Percentiles rank a stretch among this genome's conserved stretches.
phyloP scores from a whole-genome alignment of 2,113 vertebrate species.

The Trochalopteron elliotii region DNA sequence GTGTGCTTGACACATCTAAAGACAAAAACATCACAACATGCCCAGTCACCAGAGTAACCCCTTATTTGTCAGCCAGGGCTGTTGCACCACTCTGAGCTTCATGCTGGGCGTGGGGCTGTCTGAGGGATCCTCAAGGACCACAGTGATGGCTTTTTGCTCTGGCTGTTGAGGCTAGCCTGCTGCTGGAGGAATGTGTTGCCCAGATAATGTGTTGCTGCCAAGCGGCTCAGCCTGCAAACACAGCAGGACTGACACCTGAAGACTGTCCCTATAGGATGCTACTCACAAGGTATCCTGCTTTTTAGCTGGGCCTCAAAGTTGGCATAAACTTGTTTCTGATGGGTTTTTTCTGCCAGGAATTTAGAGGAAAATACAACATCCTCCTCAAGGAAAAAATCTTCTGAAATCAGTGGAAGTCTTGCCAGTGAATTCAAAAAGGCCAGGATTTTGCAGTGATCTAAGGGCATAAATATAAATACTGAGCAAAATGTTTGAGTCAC shows the following conservation, averaged over 20 bases:
- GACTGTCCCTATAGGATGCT: not conserved
- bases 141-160: not conserved
- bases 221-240: not conserved
- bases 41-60: not conserved
- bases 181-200: not conserved
- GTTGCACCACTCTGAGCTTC: not conserved
- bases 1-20: not conserved
- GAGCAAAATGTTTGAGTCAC: not conserved
- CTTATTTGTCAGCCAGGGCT: not conserved
- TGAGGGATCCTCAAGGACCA: not conserved
- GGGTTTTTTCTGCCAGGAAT: not conserved
- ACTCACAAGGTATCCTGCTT: not conserved
- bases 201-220: accelerated
- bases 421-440: not conserved
- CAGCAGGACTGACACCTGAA: not conserved
- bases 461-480: not conserved
- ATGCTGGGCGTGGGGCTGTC: not conserved
- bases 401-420: not conserved
- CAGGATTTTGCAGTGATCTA: not conserved
- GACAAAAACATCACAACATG: accelerated
- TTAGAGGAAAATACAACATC: not conserved
- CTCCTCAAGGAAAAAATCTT: not conserved
- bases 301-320: not conserved
- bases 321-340: not conserved
- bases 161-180: not conserved